Evolutionary conservation across 2,797 vertebrate genomes (phyloP), one percentile per base, ranked within the genome.

Genomic region (Sebastes taczanowskii): DNA sequence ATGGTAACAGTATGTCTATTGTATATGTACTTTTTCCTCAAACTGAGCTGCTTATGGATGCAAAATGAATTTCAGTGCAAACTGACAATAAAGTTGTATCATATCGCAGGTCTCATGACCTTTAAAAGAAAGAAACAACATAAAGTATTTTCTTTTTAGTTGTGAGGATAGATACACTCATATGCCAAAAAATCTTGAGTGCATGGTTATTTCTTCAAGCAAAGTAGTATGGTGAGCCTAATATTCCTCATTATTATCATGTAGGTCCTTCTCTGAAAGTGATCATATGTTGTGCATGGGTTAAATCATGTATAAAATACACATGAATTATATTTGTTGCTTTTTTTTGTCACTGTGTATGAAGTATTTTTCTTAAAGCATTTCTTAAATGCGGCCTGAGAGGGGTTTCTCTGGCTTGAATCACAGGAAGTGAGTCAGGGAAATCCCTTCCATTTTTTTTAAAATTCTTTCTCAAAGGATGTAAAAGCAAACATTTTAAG

Each of bases 351-450:
- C 35, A 23, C 61, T 23, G 18, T 30, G 23, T 78, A 56, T 70
- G 9, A 69, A 68, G 56, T 62, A 32, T 81, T 83, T 35, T 73
- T 83, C 64, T 85, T 71, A 82, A 53, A 78, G 82, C 60, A 49
- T 65, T n/a, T n/a, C n/a, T n/a, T 85, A 61, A 62, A 71, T 29
- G 64, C 68, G 78, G 74, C 59, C 75, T 89, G 82, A 86, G 69
- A 89, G 81, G 85, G 75, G 77, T 77, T 91, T 92, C 88, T 94
- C 80, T 82, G 7, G 11, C 53, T 90, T 95, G 74, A 95, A 95
- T 95, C 78, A 82, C 92, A 94, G 93, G 94, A 95, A 94, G 89
- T 92, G 90, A 91, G 81, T 90, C 89, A 89, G 93, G 91, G 91
- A 95, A 94, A 92, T 93, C 91, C 93, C 91, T 91, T 77, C 49